Base-by-base conservation (phyloP, 1,140 invertebrate genomes). In the Drosophila bipectinata region DNA sequence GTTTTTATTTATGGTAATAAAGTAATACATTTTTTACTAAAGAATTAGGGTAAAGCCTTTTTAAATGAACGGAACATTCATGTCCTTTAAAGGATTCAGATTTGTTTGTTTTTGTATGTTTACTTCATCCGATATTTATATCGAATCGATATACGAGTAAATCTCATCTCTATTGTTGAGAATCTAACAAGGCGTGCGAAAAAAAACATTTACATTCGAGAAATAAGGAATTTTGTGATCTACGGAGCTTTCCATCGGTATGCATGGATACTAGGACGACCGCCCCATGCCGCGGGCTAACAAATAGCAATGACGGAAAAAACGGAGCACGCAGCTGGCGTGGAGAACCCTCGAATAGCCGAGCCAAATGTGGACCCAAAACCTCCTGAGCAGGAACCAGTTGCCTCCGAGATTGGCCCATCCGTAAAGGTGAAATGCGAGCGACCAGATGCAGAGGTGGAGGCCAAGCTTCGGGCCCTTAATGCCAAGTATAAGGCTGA, bases 241-340 rank as follows among this genome's bases (percentile, higher is more conserved):
- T 24, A 15, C 9, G 28, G 26, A 64, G 24, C 1, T 37, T 67
- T 15, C 24, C n/a, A 15, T 9, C 0, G 4, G 24, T 24, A 58
- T 72, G 66, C 30, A 51, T 45, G 47, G 34, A 24, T 14, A 37
- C 15, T 58, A 63, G 58, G 9, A 6, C 45, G 15, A 39, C 10
- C n/a, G 60, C 32, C 44, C 32, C n/a, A 18, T 26, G 47, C 32
- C 39, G 52, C 10, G 21, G 26, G 48, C 47, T 28, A 7, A 44
- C 51, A 45, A 49, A 75, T 10, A 9, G 62, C 49, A 37, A 87
- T 85, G 81, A 85, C 81, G 52, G 82, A 85, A 57, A 81, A 76
- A 2, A 58, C 67, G 26, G 83, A 79, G 37, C 39, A 48, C 37
- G 39, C 14, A n/a, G 56, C 48, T 24, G 48, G 24, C 21, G 57